Evolutionary conservation across 1,140 invertebrate species (phyloP), one percentile per base, ranked within the genome.

Genomic region (Papilio helenus): DNA sequence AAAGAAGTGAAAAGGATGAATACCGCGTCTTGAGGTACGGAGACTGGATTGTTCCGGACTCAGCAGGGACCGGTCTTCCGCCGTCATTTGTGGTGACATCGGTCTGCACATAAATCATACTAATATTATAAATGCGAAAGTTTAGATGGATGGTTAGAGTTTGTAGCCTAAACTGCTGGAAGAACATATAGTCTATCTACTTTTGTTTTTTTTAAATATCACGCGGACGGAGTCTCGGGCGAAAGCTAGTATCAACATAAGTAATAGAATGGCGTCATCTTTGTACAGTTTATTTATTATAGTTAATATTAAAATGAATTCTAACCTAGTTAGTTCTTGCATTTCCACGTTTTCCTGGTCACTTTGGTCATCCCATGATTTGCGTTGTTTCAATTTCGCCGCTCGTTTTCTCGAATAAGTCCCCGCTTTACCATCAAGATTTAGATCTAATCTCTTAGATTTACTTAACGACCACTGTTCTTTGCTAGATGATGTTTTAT

Each of bases 341-440:
- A 95, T 89, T 79, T 95, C 93, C 86, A 94, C 89, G 29, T 87
- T 92, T 79, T 95, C 94, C 80, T 94, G 93, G 76, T 95, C 92
- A 79, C 88, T 95, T 71, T 94, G 93, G 78, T 94, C 94, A 78
- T 95, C 94, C 93, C 94, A 95, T 0, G 94, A 95, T 79, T 93
- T 93, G 77, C 91, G 89, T 79, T 95, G 94, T 79, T 84, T 92
- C 42, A 95, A 83, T 81, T 93, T 94, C 0, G 91, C 90, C 12
- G 93, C 93, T 29, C 92, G 86, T 72, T 93, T 93, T 77, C 92
- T 93, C 86, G 92, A 94, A 91, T 95, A 95, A 1, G 93, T 95
- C 10, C 91, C 89, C 55, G 93, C 93, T 85, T 94, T 92, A 0
- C 92, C 91, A 78, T 94, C 93, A 79, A 94, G 77, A 80, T 94